phyloP scores from a whole-genome alignment of 2,888 invertebrate species.

The Cacoxenus indagator region DNA sequence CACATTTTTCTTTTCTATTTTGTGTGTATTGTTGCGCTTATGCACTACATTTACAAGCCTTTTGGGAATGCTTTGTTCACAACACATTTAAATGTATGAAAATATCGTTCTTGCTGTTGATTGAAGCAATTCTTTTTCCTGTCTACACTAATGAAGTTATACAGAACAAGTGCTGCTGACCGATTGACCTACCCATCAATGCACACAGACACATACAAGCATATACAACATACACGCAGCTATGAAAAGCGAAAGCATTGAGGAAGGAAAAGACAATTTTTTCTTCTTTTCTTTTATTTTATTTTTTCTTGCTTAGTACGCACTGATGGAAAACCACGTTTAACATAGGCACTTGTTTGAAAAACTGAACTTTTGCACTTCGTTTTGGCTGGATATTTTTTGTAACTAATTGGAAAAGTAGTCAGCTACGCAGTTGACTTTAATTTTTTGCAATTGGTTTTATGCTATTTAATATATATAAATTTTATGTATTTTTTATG shows the following conservation, averaged over 20 bases:
- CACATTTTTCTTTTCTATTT: neutral
- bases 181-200: conserved; percentile 48
- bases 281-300: conserved; percentile 36
- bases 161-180: conserved; percentile 41
- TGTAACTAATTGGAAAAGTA: neutral
- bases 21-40: conserved; percentile 30
- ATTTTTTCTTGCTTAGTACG: conserved; percentile 7
- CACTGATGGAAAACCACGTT: conserved; percentile 5
- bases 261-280: conserved; percentile 23
- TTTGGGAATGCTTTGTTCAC: conserved; percentile 43
- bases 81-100: conserved; percentile 38
- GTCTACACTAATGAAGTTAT: neutral
- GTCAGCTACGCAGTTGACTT: neutral
- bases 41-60: conserved; percentile 43
- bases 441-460: neutral
- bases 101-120: neutral
- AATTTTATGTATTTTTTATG: conserved; percentile 2
- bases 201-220: conserved; percentile 34
- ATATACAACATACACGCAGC: conserved; percentile 13
- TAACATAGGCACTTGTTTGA: conserved; percentile 6
- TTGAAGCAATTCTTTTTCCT: neutral
- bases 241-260: conserved; percentile 44
- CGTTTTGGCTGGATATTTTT: neutral
- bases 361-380: neutral
- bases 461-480: conserved; percentile 12